A percentile compares a stretch with the other conserved stretches of the same genome.
These are phyloP conservation scores for Pachydiplax longipennis DNA, from an alignment of 2,888 invertebrate genomes.

Conservation along the genomic window DNA sequence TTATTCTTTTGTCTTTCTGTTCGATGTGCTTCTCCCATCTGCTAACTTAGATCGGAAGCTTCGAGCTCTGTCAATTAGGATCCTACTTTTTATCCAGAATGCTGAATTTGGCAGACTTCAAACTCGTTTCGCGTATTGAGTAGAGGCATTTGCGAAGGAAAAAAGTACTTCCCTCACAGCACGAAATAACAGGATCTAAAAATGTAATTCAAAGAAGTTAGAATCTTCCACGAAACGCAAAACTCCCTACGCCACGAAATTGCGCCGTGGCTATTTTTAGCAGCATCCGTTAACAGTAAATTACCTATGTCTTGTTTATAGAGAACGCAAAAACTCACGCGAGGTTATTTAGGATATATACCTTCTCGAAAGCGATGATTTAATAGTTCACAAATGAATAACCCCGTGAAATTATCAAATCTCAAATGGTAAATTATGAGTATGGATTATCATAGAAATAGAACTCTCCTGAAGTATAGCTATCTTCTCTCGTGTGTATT, in stretches of 20 bases:
- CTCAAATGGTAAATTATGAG: not conserved
- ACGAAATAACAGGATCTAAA: not conserved
- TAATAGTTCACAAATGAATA: not conserved
- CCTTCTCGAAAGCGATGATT: not conserved
- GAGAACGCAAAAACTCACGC: not conserved
- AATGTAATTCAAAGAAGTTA: not conserved
- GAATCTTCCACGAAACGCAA: not conserved
- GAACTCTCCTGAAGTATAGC: no score
- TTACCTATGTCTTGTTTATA: not conserved
- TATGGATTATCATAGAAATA: no score
- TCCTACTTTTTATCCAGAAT: not conserved
- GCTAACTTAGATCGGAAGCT: not conserved
- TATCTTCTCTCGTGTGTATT: no score
- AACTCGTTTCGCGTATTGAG: not conserved
- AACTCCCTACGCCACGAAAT: not conserved
- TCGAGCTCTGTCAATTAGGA: not conserved
- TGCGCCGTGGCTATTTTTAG: not conserved
- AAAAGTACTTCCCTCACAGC: not conserved
- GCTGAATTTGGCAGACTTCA: not conserved
- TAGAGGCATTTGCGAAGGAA: not conserved
- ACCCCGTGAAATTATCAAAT: not conserved
- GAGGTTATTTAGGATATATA: not conserved
- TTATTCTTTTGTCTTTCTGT: not conserved
- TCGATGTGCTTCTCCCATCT: not conserved
- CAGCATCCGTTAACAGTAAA: not conserved